A percentile compares a stretch with the other conserved stretches of the same genome.
These are phyloP conservation scores for Formica exsecta DNA, from an alignment of 1,140 invertebrate species.

Conservation along the genomic window DNA sequence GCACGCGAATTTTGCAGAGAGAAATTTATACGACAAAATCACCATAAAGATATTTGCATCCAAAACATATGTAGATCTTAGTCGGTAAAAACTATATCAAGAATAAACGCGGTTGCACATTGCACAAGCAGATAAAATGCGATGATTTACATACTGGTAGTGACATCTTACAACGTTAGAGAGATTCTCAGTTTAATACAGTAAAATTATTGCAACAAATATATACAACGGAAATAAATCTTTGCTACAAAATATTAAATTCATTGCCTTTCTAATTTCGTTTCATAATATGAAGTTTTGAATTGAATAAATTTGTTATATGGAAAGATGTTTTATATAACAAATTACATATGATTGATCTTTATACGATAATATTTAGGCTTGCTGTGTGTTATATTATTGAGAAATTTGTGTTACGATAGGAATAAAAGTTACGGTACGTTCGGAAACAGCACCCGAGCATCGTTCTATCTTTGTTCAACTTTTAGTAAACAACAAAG, in stretches of 20 bases:
- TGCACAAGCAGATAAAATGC: neutral
- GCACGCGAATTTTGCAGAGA: conserved; percentile 1
- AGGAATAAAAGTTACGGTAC: neutral
- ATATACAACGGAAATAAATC: neutral
- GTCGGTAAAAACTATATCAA: neutral
- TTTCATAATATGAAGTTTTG: neutral
- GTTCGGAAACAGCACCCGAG: no score
- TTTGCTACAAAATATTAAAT: neutral
- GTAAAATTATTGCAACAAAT: neutral
- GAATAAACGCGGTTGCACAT: neutral
- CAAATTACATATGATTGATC: neutral
- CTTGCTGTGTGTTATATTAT: neutral
- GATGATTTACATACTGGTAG: neutral
- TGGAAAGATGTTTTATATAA: neutral
- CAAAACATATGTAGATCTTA: neutral
- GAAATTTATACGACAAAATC: conserved; percentile 56
- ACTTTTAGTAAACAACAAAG: no score
- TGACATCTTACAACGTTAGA: conserved; percentile 32
- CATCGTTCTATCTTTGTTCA: no score
- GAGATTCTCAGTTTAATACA: neutral
- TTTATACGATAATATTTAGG: neutral
- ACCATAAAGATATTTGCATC: conserved; percentile 37
- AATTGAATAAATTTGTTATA: neutral
- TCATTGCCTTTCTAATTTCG: neutral
- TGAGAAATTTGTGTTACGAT: neutral